These are phyloP conservation scores for Drosophila ironensis DNA, from an alignment of 1,140 invertebrate species.

Conservation along the genomic window DNA sequence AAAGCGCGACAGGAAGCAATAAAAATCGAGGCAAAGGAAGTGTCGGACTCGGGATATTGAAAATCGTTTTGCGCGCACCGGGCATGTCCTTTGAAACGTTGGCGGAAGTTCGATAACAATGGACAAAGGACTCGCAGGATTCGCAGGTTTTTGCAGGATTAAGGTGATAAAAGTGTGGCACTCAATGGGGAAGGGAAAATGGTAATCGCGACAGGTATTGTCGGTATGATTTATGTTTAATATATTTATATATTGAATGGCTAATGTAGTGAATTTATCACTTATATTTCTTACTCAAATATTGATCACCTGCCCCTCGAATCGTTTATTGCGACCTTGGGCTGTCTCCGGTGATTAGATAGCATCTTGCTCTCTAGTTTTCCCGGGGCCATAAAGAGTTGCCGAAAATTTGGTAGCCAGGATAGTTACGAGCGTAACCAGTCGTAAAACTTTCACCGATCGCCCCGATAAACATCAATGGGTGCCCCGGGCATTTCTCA, in stretches of 20 bases:
- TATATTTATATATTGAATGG: no score
- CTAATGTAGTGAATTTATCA: no score
- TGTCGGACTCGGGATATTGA: slow-evolving; percentile 52
- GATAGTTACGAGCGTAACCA: slow-evolving; percentile 51
- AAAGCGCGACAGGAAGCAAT: slow-evolving; percentile 67
- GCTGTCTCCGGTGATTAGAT: slow-evolving; percentile 12
- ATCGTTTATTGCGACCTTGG: background rate
- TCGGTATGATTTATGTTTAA: no score
- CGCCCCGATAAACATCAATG: slow-evolving; percentile 61
- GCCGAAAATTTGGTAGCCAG: no score
- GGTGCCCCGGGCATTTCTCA: slow-evolving; percentile 32
- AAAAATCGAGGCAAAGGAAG: slow-evolving; percentile 40
- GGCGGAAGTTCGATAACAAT: slow-evolving; percentile 29
- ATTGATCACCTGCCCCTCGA: no score
- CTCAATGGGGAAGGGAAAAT: background rate
- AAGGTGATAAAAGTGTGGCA: no score
- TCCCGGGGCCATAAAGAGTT: background rate
- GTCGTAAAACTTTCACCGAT: slow-evolving; percentile 74
- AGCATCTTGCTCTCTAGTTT: background rate
- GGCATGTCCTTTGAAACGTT: slow-evolving; percentile 27
- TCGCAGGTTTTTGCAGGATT: no score
- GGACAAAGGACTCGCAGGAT: background rate
- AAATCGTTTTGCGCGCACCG: slow-evolving; percentile 37
- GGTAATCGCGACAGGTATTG: no score
- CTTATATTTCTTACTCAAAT: no score